Conservation (phyloP, 2,113 vertebrate genomes). For the Aythya baeri region DNA sequence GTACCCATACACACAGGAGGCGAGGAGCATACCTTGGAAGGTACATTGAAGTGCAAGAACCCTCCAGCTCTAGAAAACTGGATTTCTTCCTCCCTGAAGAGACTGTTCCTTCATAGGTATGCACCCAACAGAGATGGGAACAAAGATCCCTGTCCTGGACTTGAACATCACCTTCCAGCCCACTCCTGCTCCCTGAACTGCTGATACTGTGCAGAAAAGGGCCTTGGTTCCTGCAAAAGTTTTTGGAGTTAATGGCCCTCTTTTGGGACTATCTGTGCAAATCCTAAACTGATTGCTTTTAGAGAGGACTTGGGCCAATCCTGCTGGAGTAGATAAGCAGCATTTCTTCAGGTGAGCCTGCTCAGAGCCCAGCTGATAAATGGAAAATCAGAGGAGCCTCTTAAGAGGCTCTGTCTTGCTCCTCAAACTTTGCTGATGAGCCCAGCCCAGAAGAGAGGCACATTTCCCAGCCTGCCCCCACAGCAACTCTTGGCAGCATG, state of each 20-base stretch:
- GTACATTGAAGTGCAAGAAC: background rate
- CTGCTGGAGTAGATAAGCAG: background rate
- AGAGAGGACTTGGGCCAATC: background rate
- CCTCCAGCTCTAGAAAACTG: background rate
- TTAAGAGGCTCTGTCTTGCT: background rate
- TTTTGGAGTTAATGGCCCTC: background rate
- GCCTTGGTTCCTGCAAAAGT: fast-evolving
- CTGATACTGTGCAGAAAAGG: background rate
- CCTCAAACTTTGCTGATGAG: background rate
- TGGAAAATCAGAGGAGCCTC: background rate
- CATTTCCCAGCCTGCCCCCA: background rate
- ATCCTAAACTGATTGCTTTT: background rate
- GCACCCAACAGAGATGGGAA: background rate
- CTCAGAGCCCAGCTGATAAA: background rate
- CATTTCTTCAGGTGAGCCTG: background rate
- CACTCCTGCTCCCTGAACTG: background rate
- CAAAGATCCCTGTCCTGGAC: background rate
- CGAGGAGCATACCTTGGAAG: background rate
- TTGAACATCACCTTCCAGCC: background rate
- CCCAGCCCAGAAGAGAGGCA: background rate
- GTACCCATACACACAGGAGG: background rate
- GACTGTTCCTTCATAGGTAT: background rate
- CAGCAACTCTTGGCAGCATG: background rate
- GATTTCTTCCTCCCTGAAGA: background rate
- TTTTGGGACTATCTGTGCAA: background rate